Percentiles rank a stretch among this genome's conserved stretches.
Evolutionary conservation across 2,888 invertebrate genomes (phyloP).

Genomic region (Hirudinaria manillensis): DNA sequence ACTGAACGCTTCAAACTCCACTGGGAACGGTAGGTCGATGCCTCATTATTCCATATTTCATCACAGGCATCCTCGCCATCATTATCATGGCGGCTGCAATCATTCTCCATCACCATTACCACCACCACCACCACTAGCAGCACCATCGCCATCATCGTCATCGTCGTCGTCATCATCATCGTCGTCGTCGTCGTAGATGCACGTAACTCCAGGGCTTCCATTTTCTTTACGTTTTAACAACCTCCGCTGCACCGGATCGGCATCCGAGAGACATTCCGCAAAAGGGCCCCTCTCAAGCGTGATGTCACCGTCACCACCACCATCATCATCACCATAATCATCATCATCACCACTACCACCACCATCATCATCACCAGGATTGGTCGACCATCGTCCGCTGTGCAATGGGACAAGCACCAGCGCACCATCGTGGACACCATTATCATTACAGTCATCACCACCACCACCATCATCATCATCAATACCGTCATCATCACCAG

Average conservation of each 20-base stretch:
- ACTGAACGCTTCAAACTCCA: too few species aligned
- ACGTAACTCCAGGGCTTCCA: not conserved
- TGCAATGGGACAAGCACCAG: not conserved
- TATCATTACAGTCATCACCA: not conserved
- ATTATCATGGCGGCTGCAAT: not conserved
- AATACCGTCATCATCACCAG: constrained; percentile 7
- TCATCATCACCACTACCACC: constrained; percentile 4
- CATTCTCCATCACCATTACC: not conserved
- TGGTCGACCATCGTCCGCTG: not conserved
- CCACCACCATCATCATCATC: not conserved
- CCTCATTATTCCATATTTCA: too few species aligned
- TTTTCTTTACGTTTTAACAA: not conserved
- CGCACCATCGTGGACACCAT: not conserved
- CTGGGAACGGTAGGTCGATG: too few species aligned
- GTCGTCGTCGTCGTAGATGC: not conserved
- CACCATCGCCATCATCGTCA: constrained; percentile 25
- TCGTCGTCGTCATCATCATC: constrained; percentile 25
- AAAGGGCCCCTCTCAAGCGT: not conserved
- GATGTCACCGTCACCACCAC: not conserved
- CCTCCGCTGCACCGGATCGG: not conserved
- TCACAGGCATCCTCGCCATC: not conserved
- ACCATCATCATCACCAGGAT: constrained; percentile 9
- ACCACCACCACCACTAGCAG: constrained; percentile 17
- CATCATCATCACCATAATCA: constrained; percentile 6
- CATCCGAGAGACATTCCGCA: too few species aligned